These are phyloP conservation scores for Tetramorium alpestre DNA, from an alignment of 1,140 invertebrate species.

Conservation along the genomic window DNA sequence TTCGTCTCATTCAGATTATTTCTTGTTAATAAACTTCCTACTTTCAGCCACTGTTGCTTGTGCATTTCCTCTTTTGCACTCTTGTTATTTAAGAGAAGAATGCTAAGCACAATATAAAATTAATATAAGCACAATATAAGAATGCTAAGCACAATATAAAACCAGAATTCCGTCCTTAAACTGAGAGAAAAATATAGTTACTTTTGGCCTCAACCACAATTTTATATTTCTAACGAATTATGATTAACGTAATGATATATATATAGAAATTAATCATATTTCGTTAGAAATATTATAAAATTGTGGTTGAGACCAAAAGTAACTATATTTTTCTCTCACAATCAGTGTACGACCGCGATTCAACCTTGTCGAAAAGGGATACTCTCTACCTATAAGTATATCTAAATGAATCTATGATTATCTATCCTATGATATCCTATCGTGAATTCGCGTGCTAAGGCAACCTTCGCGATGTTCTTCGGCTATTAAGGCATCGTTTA, in stretches of 20 bases:
- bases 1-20: neutral
- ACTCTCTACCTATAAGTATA: neutral
- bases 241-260: no score
- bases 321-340: no score
- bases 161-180: neutral
- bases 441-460: constrained; percentile 61
- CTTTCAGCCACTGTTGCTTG: neutral
- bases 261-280: no score
- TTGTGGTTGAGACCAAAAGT: no score
- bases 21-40: neutral
- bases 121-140: neutral
- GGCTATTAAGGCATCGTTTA: constrained; percentile 60
- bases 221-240: no score
- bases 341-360: neutral
- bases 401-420: constrained; percentile 53
- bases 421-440: neutral
- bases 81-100: neutral
- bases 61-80: neutral
- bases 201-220: no score
- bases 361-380: neutral
- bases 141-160: neutral
- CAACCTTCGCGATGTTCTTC: constrained; percentile 58
- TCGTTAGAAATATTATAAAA: no score
- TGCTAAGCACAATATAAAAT: neutral
- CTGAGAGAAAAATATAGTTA: no score